A percentile compares a stretch with the other conserved stretches of the same genome.
Evolutionary conservation across 1,140 invertebrate genomes (phyloP).

Genomic region (Marisa cornuarietis): DNA sequence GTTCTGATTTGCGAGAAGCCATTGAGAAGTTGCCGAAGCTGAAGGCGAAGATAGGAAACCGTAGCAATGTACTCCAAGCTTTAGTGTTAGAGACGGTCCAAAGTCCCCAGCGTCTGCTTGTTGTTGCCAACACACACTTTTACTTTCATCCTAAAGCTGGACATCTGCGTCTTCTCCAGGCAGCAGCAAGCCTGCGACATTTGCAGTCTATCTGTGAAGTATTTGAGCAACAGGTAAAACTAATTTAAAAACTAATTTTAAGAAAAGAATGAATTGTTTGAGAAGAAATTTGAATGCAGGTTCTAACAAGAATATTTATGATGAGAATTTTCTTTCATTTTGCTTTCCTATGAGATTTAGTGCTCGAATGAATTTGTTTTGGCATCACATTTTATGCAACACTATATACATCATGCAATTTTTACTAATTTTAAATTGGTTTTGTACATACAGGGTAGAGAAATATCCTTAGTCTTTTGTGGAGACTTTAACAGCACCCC

Average conservation of each 20-base stretch:
- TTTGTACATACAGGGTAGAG: constrained; percentile 37
- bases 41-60: constrained; percentile 72
- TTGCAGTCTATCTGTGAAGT: constrained; percentile 40
- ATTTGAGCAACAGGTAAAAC: constrained; percentile 50
- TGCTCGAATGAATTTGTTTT: neutral
- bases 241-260: too few relatives aligned
- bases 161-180: constrained; percentile 82
- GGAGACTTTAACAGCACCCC: constrained; percentile 66
- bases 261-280: too few relatives aligned
- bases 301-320: too few relatives aligned
- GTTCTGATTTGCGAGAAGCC: constrained; percentile 71
- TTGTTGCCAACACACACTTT: constrained; percentile 90
- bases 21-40: constrained; percentile 72
- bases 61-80: constrained; percentile 68
- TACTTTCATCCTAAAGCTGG: constrained; percentile 90
- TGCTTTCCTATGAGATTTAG: neutral
- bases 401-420: neutral
- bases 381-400: neutral
- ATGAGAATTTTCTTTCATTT: too few relatives aligned
- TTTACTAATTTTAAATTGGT: neutral
- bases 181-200: constrained; percentile 50
- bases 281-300: too few relatives aligned
- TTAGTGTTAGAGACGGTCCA: constrained; percentile 73
- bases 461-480: constrained; percentile 61
- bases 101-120: constrained; percentile 67